Base-by-base conservation (phyloP, 2,797 vertebrate genomes). In the Arctocebus calabarensis region DNA sequence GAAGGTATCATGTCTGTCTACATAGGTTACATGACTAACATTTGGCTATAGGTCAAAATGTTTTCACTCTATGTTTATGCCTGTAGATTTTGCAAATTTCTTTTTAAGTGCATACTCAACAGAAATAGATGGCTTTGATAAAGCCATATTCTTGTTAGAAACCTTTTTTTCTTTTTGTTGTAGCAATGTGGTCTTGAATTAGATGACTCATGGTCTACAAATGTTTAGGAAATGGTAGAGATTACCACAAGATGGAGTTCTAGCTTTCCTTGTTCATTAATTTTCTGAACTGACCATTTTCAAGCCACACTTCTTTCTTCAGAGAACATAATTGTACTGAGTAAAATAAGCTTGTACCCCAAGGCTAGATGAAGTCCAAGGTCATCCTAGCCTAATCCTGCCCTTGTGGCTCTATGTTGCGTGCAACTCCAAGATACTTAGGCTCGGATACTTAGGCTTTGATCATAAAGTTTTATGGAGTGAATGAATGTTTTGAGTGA, bases 151-250 rank as follows among this genome's bases (percentile, higher is more conserved):
- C 40, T 90, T 78, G 13, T 81, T 85, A 68, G 88, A 88, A 88
- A 37, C 7, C n/a, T n/a, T 37, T 84, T 88, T 45, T 9, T 92
- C 85, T 91, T 89, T 85, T 57, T 43, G 94, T 83, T 81, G 55
- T 62, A 82, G 34, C 84, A 64, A 37, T 96, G 55, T 77, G 78
- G 91, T 96, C 96, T 94, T 87, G 16, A 84, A 96, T 90, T 55
- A 94, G 95, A 97, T 97, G 97, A 97, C 91, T 10, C 94, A 97
- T 27, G 61, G 96, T 97, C 97, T 97, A 87, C 96, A 96, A 96
- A 96, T 93, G 92, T 96, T 93, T 97, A 96, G 94, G 87, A 97
- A 94, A 88, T 88, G 84, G 79, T 61, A 84, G 89, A 59, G 91
- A 96, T 97, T 79, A 95, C 95, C 92, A 77, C 95, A 90, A 52